Conservation (phyloP, 2,113 vertebrate species). For the Cacatua alba region DNA sequence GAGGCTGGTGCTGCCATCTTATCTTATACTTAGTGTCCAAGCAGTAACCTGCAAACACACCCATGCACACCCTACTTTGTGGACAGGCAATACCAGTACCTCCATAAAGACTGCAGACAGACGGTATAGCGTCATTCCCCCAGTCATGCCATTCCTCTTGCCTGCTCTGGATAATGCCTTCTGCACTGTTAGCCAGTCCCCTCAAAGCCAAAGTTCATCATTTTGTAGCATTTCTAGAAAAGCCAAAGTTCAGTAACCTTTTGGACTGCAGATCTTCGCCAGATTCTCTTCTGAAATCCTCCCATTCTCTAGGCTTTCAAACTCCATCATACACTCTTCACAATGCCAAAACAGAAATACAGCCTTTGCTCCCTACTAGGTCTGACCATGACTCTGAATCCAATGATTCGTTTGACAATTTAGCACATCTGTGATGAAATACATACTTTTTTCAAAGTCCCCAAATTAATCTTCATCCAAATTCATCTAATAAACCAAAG, state of each 20-base stretch:
- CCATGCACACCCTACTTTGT: accelerated
- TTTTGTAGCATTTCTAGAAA: background rate
- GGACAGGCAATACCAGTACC: background rate
- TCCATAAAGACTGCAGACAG: background rate
- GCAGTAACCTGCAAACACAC: background rate
- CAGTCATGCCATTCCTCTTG: background rate
- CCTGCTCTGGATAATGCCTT: background rate
- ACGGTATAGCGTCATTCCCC: background rate
- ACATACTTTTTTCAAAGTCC: background rate
- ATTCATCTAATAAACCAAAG: background rate
- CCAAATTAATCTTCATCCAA: background rate
- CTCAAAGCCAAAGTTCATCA: background rate
- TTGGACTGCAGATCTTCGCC: background rate
- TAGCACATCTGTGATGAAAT: background rate
- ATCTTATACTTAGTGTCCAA: background rate
- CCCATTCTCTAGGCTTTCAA: background rate
- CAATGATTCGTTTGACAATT: background rate
- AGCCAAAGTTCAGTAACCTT: background rate
- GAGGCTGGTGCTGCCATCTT: background rate
- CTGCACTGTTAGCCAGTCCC: background rate
- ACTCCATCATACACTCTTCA: background rate
- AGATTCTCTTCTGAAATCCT: background rate
- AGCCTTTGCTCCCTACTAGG: background rate
- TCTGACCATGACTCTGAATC: background rate
- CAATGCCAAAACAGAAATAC: background rate